A percentile compares a stretch with the other conserved stretches of the same genome.
phyloP scores from a whole-genome alignment of 92 coral and sea anemone species.

The Zoanthus gigantus region DNA sequence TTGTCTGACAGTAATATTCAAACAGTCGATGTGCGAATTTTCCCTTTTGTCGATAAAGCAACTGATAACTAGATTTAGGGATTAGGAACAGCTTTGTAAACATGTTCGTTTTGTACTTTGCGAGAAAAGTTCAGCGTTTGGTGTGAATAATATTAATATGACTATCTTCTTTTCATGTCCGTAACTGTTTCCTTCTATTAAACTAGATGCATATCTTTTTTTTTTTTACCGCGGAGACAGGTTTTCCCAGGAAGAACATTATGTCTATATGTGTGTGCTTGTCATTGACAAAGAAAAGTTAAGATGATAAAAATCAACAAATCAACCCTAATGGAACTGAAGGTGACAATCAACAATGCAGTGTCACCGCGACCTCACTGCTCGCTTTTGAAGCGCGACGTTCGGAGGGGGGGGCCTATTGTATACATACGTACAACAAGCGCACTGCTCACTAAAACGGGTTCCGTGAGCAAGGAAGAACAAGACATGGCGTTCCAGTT shows the following conservation, averaged over 20 bases:
- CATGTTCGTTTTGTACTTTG: conserved; percentile 20
- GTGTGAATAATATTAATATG: background rate
- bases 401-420: conserved; percentile 64
- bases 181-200: conserved; percentile 48
- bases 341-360: conserved; percentile 90
- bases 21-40: conserved; percentile 27
- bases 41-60: conserved; percentile 41
- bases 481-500: conserved; percentile 62
- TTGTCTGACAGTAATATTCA: conserved; percentile 36
- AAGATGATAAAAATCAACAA: conserved; percentile 96
- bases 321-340: conserved; percentile 92
- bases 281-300: conserved; percentile 86
- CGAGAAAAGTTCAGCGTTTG: background rate
- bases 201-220: conserved; percentile 54
- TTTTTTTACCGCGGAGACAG: conserved; percentile 53
- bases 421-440: conserved; percentile 11
- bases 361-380: conserved; percentile 93
- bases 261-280: conserved; percentile 88
- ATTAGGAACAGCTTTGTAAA: conserved; percentile 39
- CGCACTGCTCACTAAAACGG: background rate
- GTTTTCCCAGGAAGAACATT: conserved; percentile 79
- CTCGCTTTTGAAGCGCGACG: conserved; percentile 76
- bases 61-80: conserved; percentile 45
- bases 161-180: background rate
- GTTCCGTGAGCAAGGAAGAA: background rate